phyloP scores from a whole-genome alignment of 2,113 vertebrate genomes.

The Protobothrops flavoviridis region DNA sequence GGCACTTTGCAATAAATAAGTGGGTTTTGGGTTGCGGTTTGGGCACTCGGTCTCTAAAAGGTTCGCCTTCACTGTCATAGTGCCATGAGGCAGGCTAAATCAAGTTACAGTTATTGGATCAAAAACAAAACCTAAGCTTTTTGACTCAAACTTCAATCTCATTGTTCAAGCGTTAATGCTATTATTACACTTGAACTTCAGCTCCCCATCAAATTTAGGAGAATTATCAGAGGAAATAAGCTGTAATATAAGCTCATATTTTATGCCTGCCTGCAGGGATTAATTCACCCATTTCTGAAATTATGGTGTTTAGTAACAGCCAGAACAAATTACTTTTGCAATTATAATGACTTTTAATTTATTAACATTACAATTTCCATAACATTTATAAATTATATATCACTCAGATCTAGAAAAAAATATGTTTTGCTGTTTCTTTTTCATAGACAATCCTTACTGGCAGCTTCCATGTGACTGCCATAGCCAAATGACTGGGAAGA shows the following conservation, averaged over 20 bases:
- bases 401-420: background rate
- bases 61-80: background rate
- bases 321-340: background rate
- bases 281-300: background rate
- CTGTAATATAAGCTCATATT: background rate
- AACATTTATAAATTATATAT: background rate
- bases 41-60: too few relatives aligned
- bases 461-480: slow-evolving; percentile 91
- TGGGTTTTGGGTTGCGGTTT: too few relatives aligned
- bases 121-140: background rate
- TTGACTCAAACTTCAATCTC: background rate
- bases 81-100: background rate
- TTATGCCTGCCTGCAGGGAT: background rate
- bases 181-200: background rate
- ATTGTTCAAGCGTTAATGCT: background rate
- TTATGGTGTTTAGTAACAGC: background rate
- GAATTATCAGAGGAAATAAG: background rate
- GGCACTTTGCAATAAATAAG: too few relatives aligned
- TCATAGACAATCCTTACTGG: slow-evolving; percentile 81
- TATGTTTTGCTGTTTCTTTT: background rate
- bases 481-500: slow-evolving; percentile 91
- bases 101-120: background rate
- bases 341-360: background rate
- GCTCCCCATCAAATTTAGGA: background rate
- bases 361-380: background rate